These are phyloP conservation scores for Mastomys coucha DNA, from an alignment of 2,113 vertebrate species.

Conservation along the genomic window DNA sequence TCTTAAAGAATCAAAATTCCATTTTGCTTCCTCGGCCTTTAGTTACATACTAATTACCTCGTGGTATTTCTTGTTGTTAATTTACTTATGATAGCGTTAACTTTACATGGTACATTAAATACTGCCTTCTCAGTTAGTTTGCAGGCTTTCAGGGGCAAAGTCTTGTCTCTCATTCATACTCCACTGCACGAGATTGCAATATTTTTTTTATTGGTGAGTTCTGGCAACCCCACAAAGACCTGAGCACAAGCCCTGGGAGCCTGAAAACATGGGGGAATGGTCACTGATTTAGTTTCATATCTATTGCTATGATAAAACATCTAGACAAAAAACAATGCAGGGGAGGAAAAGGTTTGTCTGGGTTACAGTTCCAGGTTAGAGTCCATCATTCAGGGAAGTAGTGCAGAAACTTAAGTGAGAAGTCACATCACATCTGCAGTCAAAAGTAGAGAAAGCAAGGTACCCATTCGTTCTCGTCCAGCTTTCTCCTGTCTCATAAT, in stretches of 20 bases:
- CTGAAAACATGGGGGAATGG: not conserved
- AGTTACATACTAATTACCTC: not conserved
- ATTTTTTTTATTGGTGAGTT: slow-evolving; percentile 18
- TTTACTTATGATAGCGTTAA: not conserved
- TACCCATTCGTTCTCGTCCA: not conserved
- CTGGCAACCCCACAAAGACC: not conserved
- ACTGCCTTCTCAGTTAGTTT: not conserved
- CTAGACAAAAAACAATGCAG: not conserved
- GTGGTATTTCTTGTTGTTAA: not conserved
- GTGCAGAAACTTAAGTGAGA: too few species aligned
- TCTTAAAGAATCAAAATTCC: not conserved
- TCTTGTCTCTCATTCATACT: slow-evolving; percentile 19
- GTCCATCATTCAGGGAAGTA: not conserved
- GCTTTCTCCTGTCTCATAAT: not conserved
- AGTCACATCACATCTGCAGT: not conserved
- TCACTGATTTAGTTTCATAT: too few species aligned
- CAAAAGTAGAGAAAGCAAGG: not conserved
- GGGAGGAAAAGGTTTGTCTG: not conserved
- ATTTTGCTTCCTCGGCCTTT: not conserved
- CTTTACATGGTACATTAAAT: not conserved
- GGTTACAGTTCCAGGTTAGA: not conserved
- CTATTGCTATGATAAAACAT: not conserved
- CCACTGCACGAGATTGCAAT: not conserved
- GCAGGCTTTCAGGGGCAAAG: not conserved
- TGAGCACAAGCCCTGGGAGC: not conserved